Evolutionary conservation across 2,797 vertebrate genomes (phyloP).

Genomic region (Rhynchonycteris naso): DNA sequence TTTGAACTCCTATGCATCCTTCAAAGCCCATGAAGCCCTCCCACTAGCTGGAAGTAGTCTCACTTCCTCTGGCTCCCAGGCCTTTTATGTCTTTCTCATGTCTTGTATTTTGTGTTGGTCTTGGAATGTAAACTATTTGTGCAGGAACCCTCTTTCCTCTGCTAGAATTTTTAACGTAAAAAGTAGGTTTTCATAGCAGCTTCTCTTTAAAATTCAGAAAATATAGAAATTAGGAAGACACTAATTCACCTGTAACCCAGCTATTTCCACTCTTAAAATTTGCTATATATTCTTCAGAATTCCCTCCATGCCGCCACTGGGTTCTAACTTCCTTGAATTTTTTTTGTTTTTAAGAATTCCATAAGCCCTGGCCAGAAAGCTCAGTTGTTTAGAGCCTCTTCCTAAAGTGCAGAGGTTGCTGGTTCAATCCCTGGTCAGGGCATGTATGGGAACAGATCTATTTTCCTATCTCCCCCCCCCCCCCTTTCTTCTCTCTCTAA

Average conservation of each 20-base stretch:
- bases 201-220: background rate
- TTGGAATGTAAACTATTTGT: background rate
- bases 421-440: no score
- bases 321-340: background rate
- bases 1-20: background rate
- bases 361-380: no score
- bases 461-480: no score
- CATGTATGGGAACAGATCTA: no score
- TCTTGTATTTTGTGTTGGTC: accelerated
- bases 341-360: background rate
- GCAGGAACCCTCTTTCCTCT: background rate
- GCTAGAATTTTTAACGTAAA: background rate
- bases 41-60: background rate
- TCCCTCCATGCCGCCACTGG: accelerated
- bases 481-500: no score
- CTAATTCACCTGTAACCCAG: no score
- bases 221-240: background rate
- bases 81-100: background rate
- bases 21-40: background rate
- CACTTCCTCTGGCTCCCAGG: background rate
- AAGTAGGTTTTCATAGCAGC: background rate
- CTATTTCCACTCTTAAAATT: accelerated
- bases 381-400: no score
- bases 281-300: accelerated
- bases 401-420: no score